Evolutionary conservation across 2,113 vertebrate genomes (phyloP).

Genomic region (Chloropsis cyanopogon): DNA sequence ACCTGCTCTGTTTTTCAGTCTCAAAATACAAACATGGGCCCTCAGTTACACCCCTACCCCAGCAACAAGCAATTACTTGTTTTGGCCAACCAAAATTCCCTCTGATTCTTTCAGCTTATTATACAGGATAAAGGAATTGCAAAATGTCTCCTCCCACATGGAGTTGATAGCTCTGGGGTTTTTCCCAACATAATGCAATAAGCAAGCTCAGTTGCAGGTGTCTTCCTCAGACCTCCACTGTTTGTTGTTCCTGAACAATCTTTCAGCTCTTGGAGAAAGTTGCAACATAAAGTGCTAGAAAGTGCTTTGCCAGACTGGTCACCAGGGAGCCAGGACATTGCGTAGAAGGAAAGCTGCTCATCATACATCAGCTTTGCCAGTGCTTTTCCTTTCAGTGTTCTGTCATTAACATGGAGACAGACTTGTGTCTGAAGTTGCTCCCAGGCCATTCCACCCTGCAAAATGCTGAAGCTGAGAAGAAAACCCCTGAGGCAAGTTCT

Average conservation of each 20-base stretch:
- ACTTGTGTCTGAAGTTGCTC: background rate
- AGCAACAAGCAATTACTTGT: background rate
- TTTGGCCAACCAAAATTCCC: background rate
- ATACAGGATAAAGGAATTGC: background rate
- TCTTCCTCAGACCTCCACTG: background rate
- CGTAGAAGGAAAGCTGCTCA: background rate
- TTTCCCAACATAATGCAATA: background rate
- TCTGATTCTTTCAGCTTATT: background rate
- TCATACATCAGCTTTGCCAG: background rate
- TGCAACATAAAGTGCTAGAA: background rate
- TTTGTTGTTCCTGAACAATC: background rate
- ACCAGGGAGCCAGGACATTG: background rate
- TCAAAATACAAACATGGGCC: background rate
- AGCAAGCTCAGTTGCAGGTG: background rate
- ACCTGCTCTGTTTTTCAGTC: background rate
- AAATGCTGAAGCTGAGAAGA: background rate
- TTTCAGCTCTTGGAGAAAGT: background rate
- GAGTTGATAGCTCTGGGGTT: background rate
- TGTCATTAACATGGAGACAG: background rate
- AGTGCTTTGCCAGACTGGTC: background rate
- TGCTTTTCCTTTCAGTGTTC: background rate
- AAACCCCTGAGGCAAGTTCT: background rate
- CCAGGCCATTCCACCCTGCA: background rate
- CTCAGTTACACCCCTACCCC: background rate
- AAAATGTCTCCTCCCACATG: background rate